phyloP scores from a whole-genome alignment of 1,140 invertebrate genomes.

The Tenebrio molitor region DNA sequence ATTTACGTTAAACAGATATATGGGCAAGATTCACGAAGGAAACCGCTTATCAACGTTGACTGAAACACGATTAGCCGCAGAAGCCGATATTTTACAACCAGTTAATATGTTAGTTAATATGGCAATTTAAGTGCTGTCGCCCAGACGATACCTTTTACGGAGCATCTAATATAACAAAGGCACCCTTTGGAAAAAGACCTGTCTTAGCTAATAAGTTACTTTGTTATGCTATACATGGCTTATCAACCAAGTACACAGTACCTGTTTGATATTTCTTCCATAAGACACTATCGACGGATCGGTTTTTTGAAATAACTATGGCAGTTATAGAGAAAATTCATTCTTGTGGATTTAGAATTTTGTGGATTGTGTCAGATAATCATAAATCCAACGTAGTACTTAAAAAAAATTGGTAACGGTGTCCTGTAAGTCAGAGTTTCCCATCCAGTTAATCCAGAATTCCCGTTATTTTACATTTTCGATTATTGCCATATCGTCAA shows the following conservation, averaged over 20 bases:
- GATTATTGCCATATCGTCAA: not conserved
- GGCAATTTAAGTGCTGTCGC: not conserved
- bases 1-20: not conserved
- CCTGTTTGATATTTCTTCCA: not conserved
- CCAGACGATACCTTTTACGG: not conserved
- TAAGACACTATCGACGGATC: not conserved
- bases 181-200: not conserved
- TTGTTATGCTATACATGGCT: not conserved
- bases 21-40: not conserved
- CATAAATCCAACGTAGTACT: not conserved
- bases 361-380: not conserved
- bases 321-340: not conserved
- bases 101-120: no score
- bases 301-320: not conserved
- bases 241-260: not conserved
- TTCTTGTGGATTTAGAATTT: not conserved
- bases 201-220: not conserved
- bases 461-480: not conserved
- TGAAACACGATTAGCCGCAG: not conserved
- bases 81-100: not conserved
- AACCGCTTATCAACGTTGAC: not conserved
- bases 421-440: not conserved
- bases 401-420: not conserved
- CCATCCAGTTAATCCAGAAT: not conserved
- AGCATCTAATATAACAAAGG: not conserved